Base-by-base conservation (phyloP, 2,888 invertebrate genomes). In the Amblyjoppa fuscipennis region DNA sequence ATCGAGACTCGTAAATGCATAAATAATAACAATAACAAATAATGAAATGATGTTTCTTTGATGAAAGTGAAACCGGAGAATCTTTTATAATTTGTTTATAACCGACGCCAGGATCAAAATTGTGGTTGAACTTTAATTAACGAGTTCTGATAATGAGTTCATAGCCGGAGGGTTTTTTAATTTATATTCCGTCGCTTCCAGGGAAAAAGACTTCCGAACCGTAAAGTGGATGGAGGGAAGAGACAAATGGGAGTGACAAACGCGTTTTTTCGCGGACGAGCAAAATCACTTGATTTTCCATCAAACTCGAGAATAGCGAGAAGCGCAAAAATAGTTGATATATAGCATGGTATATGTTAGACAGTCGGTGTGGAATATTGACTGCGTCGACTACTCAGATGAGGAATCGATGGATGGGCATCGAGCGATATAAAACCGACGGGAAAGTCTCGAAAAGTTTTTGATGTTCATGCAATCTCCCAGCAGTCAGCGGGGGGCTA, bases 41-140 rank as follows among this genome's bases (percentile, higher is more conserved):
- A 59, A 59, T 25, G 28, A 9, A 16, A 64, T 6, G 16, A 13
- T 31, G 61, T 16, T 31, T 16, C 61, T 31, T 34, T 34, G 7
- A 34, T 34, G 4, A 64, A 9, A 49, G 31, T 28, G 4, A 28
- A 61, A 45, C 16, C 9, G 31, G 3, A 49, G 31, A 49, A 64
- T 51, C 4, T 76, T 59, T 76, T 25, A n/a, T 34, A 76, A 51
- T 64, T 20, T 38, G 20, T 64, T 64, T 34, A 34, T n/a, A 66
- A 51, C 64, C 2, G 34, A 66, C 66, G 28, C 51, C 31, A 13
- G 28, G 11, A 34, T n/a, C 28, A n/a, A 34, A 64, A 64, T 31
- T 64, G 34, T 6, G 28, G 34, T 28, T 34, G 4, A 34, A 51
- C 34, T 45, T 20, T 64, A 51, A 66, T 76, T 31, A 45, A 25